phyloP scores from a whole-genome alignment of 2,113 vertebrate species.

The Machaerirhynchus nigripectus region DNA sequence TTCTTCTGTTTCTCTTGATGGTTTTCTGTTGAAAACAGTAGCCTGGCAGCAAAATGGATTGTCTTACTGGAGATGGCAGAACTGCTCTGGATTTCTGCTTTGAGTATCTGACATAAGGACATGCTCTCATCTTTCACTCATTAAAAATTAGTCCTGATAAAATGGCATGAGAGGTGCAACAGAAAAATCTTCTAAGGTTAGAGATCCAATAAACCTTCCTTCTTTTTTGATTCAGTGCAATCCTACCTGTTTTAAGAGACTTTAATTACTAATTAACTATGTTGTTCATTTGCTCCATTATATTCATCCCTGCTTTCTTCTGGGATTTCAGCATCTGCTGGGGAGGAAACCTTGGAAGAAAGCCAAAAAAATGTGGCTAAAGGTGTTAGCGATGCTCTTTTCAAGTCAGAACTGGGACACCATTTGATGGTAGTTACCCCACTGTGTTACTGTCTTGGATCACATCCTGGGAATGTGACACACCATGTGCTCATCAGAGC shows the following conservation, averaged over 20 bases:
- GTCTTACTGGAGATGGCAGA: background rate
- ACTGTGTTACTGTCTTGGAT: background rate
- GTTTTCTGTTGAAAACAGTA: background rate
- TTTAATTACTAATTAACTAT: conserved; percentile 29
- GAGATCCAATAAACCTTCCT: background rate
- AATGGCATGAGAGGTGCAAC: background rate
- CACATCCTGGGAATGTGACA: background rate
- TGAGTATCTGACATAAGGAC: background rate
- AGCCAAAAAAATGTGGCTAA: background rate
- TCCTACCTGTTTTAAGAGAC: background rate
- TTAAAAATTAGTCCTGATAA: background rate
- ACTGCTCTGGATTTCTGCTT: background rate
- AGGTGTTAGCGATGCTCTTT: background rate
- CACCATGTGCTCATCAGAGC: background rate
- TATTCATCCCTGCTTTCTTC: background rate
- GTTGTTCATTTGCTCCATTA: background rate
- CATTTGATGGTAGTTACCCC: background rate
- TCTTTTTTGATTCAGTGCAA: background rate
- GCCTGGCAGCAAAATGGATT: background rate
- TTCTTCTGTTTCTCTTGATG: background rate
- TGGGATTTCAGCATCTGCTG: conserved; percentile 14
- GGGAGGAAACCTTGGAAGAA: background rate
- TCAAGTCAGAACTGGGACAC: background rate
- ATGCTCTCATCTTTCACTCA: background rate
- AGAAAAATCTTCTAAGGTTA: background rate